Evolutionary conservation across 2,888 invertebrate species (phyloP).

Genomic region (Oscheius sp.): DNA sequence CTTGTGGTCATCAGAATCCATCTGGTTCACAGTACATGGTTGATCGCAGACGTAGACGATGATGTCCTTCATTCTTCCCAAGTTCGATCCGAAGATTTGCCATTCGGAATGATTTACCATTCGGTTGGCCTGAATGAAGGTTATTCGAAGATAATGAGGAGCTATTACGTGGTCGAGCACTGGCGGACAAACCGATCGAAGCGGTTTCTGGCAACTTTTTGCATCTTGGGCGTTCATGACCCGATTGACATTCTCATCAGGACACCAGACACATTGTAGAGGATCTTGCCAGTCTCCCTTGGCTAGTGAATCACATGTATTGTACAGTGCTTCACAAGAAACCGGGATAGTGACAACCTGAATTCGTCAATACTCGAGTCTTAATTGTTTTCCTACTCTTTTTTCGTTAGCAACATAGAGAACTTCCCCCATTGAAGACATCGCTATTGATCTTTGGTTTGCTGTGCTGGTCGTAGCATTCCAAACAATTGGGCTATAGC

Average conservation of each 20-base stretch:
- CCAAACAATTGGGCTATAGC: slow-evolving; percentile 23
- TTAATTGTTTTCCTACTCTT: slow-evolving; percentile 26
- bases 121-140: slow-evolving; percentile 34
- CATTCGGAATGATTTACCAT: slow-evolving; percentile 30
- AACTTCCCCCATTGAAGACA: slow-evolving; percentile 4
- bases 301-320: slow-evolving; percentile 49
- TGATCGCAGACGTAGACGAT: slow-evolving; percentile 26
- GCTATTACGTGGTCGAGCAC: slow-evolving; percentile 39
- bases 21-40: slow-evolving; percentile 21
- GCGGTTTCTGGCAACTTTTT: slow-evolving; percentile 42
- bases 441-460: slow-evolving; percentile 2
- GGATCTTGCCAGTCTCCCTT: slow-evolving; percentile 55
- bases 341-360: slow-evolving; percentile 45
- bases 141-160: neutral
- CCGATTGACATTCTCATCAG: slow-evolving; percentile 39
- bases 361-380: neutral
- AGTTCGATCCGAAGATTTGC: slow-evolving; percentile 32
- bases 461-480: slow-evolving; percentile 2
- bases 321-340: slow-evolving; percentile 58
- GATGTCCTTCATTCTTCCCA: slow-evolving; percentile 20
- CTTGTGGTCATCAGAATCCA: slow-evolving; percentile 24
- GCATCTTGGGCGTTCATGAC: slow-evolving; percentile 43
- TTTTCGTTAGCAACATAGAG: slow-evolving; percentile 32
- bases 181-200: slow-evolving; percentile 50
- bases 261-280: slow-evolving; percentile 63